phyloP scores from a whole-genome alignment of 2,888 invertebrate species.

The Hanleya hanleyi region DNA sequence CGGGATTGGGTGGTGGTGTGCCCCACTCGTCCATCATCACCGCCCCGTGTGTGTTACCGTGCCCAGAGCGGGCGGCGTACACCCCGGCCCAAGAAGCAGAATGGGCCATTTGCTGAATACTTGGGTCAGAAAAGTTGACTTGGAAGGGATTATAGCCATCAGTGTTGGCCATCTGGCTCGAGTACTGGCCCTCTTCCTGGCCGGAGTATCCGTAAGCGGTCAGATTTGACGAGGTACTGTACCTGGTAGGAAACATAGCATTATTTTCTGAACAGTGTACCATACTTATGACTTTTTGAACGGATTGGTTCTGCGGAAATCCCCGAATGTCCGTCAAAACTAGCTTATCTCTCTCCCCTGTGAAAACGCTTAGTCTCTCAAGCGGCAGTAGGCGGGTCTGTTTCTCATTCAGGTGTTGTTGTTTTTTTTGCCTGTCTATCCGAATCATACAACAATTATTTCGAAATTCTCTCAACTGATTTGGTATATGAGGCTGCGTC shows the following conservation, averaged over 20 bases:
- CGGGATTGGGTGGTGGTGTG: not conserved
- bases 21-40: not conserved
- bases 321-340: not conserved
- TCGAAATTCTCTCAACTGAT: too few relatives aligned
- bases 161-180: not conserved
- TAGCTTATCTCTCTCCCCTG: not conserved
- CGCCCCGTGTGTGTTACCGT: not conserved
- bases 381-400: too few relatives aligned
- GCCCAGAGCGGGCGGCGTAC: not conserved
- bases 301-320: not conserved
- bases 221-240: not conserved
- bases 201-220: not conserved
- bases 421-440: too few relatives aligned
- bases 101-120: not conserved
- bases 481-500: too few relatives aligned
- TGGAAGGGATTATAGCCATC: not conserved
- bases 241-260: not conserved
- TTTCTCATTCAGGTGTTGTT: too few relatives aligned
- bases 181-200: not conserved
- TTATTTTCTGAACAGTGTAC: not conserved
- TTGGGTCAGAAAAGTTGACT: not conserved
- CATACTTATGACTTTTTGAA: not conserved
- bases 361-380: too few relatives aligned
- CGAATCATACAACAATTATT: too few relatives aligned
- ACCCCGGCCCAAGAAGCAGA: constrained; percentile 1